Evolutionary conservation across 2,797 vertebrate species (phyloP).

Genomic region (Centropyge bicolor): DNA sequence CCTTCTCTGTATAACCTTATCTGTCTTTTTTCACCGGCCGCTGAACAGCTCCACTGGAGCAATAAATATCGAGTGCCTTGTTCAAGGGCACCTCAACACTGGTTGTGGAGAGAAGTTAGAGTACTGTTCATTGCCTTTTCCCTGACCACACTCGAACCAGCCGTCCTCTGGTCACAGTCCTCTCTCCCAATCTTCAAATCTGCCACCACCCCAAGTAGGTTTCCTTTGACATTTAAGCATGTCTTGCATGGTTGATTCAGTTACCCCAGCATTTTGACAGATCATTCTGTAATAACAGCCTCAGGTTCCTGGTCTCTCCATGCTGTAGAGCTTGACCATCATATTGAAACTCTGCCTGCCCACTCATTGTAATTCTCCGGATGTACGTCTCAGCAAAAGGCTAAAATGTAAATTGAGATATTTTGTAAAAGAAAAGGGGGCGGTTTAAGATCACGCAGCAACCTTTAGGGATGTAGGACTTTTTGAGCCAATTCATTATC

Average conservation of each 20-base stretch:
- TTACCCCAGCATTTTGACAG: slow-evolving; percentile 2
- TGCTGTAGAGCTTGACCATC: slow-evolving; percentile 15
- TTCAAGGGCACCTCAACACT: slow-evolving; percentile 42
- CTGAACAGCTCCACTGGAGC: slow-evolving; percentile 35
- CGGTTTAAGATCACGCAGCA: slow-evolving; percentile 19
- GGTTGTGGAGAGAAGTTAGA: slow-evolving; percentile 22
- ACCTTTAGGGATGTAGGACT: slow-evolving; percentile 21
- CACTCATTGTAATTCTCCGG: slow-evolving; percentile 21
- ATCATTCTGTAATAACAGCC: slow-evolving; percentile 12
- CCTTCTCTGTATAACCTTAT: slow-evolving; percentile 1
- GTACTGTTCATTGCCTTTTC: not conserved
- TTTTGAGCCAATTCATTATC: slow-evolving; percentile 42
- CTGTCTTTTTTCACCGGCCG: not conserved
- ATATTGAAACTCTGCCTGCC: not conserved
- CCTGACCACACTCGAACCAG: not conserved
- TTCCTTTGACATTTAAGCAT: slow-evolving; percentile 38
- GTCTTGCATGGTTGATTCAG: slow-evolving; percentile 24
- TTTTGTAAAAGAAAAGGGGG: slow-evolving; percentile 22
- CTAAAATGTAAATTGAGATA: slow-evolving; percentile 21
- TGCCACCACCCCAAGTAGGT: not conserved
- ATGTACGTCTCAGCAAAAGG: slow-evolving; percentile 2
- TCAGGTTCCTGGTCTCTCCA: not conserved
- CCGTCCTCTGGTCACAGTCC: not conserved
- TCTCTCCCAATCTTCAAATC: not conserved
- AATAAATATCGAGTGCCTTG: slow-evolving; percentile 36